A percentile compares a stretch with the other conserved stretches of the same genome.
phyloP scores from a whole-genome alignment of 2,888 invertebrate genomes.

The Apamea sordens region DNA sequence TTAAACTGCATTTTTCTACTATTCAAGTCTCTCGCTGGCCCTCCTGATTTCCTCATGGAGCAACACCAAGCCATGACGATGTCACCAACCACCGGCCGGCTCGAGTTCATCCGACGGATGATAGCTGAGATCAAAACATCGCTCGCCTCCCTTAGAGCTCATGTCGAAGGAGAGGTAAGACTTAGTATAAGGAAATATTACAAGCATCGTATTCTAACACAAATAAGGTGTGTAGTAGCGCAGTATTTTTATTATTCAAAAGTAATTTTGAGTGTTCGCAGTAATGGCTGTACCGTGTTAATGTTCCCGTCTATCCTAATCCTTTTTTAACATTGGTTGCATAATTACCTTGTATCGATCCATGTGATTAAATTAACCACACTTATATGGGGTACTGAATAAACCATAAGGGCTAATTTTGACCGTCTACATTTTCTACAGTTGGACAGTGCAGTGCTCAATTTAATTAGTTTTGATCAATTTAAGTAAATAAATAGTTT shows the following conservation, averaged over 20 bases:
- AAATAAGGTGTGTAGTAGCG: constrained; percentile 33
- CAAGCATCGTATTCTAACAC: constrained; percentile 19
- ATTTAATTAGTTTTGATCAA: too few relatives aligned
- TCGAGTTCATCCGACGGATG: constrained; percentile 78
- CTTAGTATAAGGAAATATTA: constrained; percentile 6
- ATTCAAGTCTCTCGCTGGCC: constrained; percentile 66
- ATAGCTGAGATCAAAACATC: constrained; percentile 77
- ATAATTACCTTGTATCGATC: constrained; percentile 25
- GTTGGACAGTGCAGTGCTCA: neutral
- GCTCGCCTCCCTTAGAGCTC: constrained; percentile 68
- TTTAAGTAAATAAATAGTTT: neutral
- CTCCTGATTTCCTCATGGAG: constrained; percentile 68
- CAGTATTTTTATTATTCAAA: constrained; percentile 33
- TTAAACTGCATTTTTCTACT: constrained; percentile 31
- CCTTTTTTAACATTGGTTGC: constrained; percentile 32
- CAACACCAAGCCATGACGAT: constrained; percentile 70
- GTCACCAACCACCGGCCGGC: constrained; percentile 80
- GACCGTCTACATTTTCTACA: neutral
- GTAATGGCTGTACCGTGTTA: constrained; percentile 52
- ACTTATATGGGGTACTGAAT: constrained; percentile 18
- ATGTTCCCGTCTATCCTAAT: constrained; percentile 29
- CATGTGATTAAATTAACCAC: constrained; percentile 25
- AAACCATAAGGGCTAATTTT: neutral
- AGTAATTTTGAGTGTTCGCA: constrained; percentile 47
- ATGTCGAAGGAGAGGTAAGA: constrained; percentile 69